These are phyloP conservation scores for Hemistola chrysoprasaria DNA, from an alignment of 2,888 invertebrate genomes.

Conservation along the genomic window DNA sequence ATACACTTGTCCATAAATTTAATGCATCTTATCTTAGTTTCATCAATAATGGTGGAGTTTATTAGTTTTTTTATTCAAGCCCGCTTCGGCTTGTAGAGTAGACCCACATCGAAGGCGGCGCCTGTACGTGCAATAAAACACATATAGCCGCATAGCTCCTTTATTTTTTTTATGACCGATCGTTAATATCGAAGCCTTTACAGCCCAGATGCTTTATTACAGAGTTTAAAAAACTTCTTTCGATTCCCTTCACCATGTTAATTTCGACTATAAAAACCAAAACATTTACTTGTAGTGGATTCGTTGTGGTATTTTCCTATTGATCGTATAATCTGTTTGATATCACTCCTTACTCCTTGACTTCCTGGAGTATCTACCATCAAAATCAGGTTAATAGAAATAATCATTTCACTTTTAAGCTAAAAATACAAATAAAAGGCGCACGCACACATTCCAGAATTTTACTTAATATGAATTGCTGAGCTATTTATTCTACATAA, in stretches of 20 bases:
- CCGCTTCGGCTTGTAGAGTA: slow-evolving; percentile 17
- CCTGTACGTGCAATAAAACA: slow-evolving; percentile 68
- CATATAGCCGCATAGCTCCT: slow-evolving; percentile 60
- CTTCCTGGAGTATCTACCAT: no score
- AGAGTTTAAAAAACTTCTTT: slow-evolving; percentile 52
- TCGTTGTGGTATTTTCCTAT: slow-evolving; percentile 24
- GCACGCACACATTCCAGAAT: no score
- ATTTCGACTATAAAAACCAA: slow-evolving; percentile 69
- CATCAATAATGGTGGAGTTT: no score
- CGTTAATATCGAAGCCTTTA: slow-evolving; percentile 76
- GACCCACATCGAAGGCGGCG: slow-evolving; percentile 47
- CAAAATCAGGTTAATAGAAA: no score
- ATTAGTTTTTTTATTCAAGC: not conserved
- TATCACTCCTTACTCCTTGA: no score
- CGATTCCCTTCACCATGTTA: slow-evolving; percentile 69
- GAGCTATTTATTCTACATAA: no score
- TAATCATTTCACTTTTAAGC: no score
- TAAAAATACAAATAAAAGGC: no score
- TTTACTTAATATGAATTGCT: no score
- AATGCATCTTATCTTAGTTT: no score
- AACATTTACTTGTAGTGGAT: slow-evolving; percentile 39
- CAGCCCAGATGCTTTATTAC: slow-evolving; percentile 69
- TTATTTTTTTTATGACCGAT: slow-evolving; percentile 72
- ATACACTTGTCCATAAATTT: no score
- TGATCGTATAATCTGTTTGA: slow-evolving; percentile 6